phyloP scores from a whole-genome alignment of 2,797 vertebrate species.

The Coluber constrictor region DNA sequence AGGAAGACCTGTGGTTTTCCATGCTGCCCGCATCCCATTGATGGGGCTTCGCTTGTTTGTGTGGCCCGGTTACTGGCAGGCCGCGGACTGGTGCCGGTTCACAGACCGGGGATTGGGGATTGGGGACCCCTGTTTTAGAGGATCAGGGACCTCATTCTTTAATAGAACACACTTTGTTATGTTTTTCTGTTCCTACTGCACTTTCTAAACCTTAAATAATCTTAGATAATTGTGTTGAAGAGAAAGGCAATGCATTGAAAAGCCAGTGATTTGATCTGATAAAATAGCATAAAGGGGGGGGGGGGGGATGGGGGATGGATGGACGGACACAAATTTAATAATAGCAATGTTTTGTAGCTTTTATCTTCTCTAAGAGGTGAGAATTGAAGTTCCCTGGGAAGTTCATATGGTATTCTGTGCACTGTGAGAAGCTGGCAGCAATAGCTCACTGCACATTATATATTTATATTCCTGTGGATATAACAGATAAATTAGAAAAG shows the following conservation, averaged over 20 bases:
- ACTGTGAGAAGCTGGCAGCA: slow-evolving; percentile 24
- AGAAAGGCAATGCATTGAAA: slow-evolving; percentile 1
- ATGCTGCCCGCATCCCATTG: too few relatives aligned
- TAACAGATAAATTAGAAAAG: slow-evolving; percentile 49
- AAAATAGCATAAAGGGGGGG: slow-evolving; percentile 22
- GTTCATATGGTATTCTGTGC: not conserved
- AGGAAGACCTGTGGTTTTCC: not conserved
- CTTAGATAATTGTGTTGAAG: not conserved
- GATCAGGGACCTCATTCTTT: not conserved
- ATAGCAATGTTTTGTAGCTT: slow-evolving; percentile 12
- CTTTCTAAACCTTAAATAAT: not conserved
- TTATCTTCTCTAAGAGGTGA: slow-evolving; percentile 26
- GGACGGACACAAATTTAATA: not conserved
- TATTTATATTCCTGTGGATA: slow-evolving; percentile 50
- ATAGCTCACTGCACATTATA: slow-evolving; percentile 25
- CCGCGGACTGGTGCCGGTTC: not conserved
- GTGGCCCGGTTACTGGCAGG: not conserved
- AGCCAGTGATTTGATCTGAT: not conserved
- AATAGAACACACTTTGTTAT: not conserved
- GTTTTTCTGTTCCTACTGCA: not conserved
- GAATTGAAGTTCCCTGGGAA: slow-evolving; percentile 31
- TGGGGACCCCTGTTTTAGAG: not conserved
- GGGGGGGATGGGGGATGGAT: too few relatives aligned
- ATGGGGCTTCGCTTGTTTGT: too few relatives aligned
- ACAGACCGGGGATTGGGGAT: too few relatives aligned